Base-by-base conservation (phyloP, 1,140 invertebrate genomes). In the Goniozus legneri region DNA sequence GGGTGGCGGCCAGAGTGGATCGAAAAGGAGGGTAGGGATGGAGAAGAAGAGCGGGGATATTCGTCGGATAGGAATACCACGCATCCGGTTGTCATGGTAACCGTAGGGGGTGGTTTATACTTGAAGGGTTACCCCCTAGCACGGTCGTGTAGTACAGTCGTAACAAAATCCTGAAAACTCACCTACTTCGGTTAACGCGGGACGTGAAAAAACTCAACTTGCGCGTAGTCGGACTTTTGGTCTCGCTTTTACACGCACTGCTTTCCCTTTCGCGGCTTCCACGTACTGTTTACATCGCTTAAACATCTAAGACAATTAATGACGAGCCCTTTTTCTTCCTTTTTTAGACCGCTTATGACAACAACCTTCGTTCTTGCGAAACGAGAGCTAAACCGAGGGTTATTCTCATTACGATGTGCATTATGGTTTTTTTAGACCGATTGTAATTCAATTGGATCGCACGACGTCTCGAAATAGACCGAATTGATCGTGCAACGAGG, bases 291-390 rank as follows among this genome's bases (percentile, higher is more conserved):
- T 66, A 65, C 64, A 62, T 50, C 58, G 58, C 47, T 62, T 64
- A 60, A 63, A 60, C 58, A 64, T 69, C 64, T 70, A 60, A 70
- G 65, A 66, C 63, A 65, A 65, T 71, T 65, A 62, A 64, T 65
- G 56, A 52, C 44, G 42, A 44, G 43, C 49, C 21, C 24, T 35
- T 22, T 47, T 54, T 47, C 22, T 33, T 50, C 30, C 20, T 21
- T 31, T 36, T 32, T 35, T 30, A n/a, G 7, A n/a, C 34, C 7
- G n/a, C n/a, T n/a, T n/a, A n/a, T n/a, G n/a, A n/a, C n/a, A n/a
- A n/a, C n/a, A n/a, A n/a, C n/a, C n/a, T n/a, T n/a, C n/a, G n/a
- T n/a, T n/a, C n/a, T n/a, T n/a, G n/a, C n/a, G n/a, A n/a, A n/a
- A n/a, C n/a, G n/a, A n/a, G n/a, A n/a, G n/a, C n/a, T n/a, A n/a